Evolutionary conservation across 2,113 vertebrate species (phyloP).

Genomic region (Ondatra zibethicus): DNA sequence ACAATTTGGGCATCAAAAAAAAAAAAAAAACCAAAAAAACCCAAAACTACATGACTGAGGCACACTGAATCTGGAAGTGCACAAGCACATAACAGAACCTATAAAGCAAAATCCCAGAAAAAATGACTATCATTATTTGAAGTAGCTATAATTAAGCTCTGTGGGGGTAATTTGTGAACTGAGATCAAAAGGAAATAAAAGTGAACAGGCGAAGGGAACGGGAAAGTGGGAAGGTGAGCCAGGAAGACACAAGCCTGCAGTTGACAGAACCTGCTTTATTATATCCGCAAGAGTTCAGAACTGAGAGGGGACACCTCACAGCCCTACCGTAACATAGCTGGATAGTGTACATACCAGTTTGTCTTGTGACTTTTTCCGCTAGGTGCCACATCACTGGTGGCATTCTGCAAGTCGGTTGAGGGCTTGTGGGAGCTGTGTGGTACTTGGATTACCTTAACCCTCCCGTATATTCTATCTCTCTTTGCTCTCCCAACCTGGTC

Average conservation of each 20-base stretch:
- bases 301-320: not conserved
- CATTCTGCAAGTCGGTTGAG: not conserved
- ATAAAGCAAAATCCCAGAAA: constrained; percentile 18
- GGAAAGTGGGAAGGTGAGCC: not conserved
- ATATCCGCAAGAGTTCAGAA: not conserved
- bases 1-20: not conserved
- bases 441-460: not conserved
- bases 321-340: not conserved
- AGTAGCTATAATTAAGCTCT: not conserved
- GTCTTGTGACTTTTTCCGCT: not conserved
- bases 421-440: not conserved
- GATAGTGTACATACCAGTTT: not conserved
- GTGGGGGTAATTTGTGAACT: not conserved
- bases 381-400: not conserved
- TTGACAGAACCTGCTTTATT: not conserved
- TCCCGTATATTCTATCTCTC: not conserved
- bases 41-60: not conserved
- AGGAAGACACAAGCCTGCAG: not conserved
- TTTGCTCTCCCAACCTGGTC: not conserved
- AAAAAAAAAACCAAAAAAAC: not conserved
- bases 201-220: not conserved
- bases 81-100: not conserved
- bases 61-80: not conserved
- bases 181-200: not conserved
- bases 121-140: not conserved